A percentile compares a stretch with the other conserved stretches of the same genome.
phyloP scores from a whole-genome alignment of 2,888 invertebrate species.

The Andrena trimmerana region DNA sequence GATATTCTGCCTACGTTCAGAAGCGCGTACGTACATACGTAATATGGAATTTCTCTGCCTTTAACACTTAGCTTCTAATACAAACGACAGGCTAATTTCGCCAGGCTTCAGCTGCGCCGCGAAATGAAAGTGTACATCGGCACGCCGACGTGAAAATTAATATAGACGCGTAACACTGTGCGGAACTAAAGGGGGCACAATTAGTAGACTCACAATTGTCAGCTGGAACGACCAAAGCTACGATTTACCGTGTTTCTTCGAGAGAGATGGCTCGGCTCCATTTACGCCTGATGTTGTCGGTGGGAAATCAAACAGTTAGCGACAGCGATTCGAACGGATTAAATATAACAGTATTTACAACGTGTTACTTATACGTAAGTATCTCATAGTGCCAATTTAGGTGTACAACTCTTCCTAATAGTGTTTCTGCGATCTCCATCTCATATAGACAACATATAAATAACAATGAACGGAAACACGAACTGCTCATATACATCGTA shows the following conservation, averaged over 20 bases:
- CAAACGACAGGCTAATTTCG: background rate
- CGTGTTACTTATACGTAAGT: conserved; percentile 74
- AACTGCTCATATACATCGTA: conserved; percentile 64
- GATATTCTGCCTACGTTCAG: conserved; percentile 23
- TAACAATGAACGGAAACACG: conserved; percentile 71
- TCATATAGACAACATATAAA: conserved; percentile 72
- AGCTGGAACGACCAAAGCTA: conserved; percentile 39
- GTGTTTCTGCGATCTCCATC: conserved; percentile 52
- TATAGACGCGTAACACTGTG: background rate
- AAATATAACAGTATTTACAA: conserved; percentile 78
- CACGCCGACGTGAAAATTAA: conserved; percentile 9
- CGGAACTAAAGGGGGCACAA: conserved; percentile 4
- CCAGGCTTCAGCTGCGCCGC: background rate
- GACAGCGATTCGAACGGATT: conserved; percentile 73
- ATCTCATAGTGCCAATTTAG: conserved; percentile 74
- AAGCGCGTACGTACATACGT: conserved; percentile 36
- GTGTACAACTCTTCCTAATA: conserved; percentile 74
- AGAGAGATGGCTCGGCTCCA: conserved; percentile 28
- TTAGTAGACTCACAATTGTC: conserved; percentile 6
- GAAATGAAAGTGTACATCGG: conserved; percentile 10
- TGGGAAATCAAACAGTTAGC: conserved; percentile 71
- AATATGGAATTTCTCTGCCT: background rate
- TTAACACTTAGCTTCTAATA: conserved; percentile 21
- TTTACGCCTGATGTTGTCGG: conserved; percentile 59
- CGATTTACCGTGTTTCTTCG: conserved; percentile 26